These are phyloP conservation scores for Pantelozetes paolii DNA, from an alignment of 2,888 invertebrate species.

Conservation along the genomic window DNA sequence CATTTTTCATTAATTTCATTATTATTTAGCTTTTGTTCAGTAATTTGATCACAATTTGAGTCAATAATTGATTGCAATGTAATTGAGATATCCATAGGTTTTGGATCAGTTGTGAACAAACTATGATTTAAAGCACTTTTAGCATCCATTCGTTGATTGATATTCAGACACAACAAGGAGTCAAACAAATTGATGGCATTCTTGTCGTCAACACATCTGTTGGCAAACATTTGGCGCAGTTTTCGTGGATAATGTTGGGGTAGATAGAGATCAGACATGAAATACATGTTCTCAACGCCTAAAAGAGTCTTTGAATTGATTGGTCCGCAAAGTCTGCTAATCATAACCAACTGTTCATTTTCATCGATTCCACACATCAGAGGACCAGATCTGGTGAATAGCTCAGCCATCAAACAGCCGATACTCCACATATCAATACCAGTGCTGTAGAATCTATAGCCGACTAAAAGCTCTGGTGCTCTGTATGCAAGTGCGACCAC, in stretches of 20 bases:
- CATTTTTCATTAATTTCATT: too few relatives aligned
- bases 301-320: constrained; percentile 88
- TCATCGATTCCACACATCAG: constrained; percentile 61
- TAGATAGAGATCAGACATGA: constrained; percentile 80
- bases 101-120: not conserved
- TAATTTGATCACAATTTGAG: too few relatives aligned
- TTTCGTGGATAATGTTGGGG: constrained; percentile 71
- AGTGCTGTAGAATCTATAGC: constrained; percentile 88
- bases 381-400: constrained; percentile 73
- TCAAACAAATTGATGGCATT: constrained; percentile 92
- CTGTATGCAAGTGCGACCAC: constrained; percentile 62
- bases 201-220: constrained; percentile 67
- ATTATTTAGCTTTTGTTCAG: too few relatives aligned
- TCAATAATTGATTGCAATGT: not conserved
- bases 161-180: constrained; percentile 82
- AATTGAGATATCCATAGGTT: not conserved
- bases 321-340: constrained; percentile 92
- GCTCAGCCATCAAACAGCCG: constrained; percentile 99
- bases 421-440: constrained; percentile 88
- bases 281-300: constrained; percentile 78
- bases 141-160: constrained; percentile 76
- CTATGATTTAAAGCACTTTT: constrained; percentile 51
- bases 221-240: constrained; percentile 54
- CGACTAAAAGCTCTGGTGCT: constrained; percentile 65
- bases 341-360: constrained; percentile 87